A percentile compares a stretch with the other conserved stretches of the same genome.
Evolutionary conservation across 2,797 vertebrate species (phyloP).

Genomic region (Hyperoplus lanceolatus): DNA sequence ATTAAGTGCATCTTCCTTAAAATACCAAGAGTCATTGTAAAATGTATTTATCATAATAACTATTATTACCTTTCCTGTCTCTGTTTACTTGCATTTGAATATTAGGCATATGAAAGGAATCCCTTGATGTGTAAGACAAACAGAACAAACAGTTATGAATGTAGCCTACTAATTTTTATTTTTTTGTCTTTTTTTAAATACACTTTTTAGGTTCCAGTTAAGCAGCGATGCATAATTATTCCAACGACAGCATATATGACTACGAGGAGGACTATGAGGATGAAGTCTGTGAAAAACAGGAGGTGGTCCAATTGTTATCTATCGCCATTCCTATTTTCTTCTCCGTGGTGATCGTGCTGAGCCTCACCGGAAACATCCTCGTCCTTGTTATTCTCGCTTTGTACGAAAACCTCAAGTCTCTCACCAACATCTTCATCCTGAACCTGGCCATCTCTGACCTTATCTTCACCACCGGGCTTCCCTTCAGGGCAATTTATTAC

Average conservation of each 20-base stretch:
- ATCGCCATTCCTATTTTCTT: constrained; percentile 82
- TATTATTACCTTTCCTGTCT: neutral
- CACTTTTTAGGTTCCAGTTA: constrained; percentile 26
- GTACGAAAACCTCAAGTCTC: constrained; percentile 89
- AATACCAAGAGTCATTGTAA: neutral
- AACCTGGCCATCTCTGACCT: constrained; percentile 93
- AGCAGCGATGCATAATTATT: constrained; percentile 37
- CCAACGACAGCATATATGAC: fast-evolving
- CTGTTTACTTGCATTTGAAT: neutral
- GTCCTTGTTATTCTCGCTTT: constrained; percentile 90
- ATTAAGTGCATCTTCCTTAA: neutral
- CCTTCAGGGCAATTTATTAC: constrained; percentile 88
- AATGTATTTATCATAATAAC: neutral
- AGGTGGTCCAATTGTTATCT: constrained; percentile 75
- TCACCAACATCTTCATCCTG: constrained; percentile 93
- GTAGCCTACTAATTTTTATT: neutral
- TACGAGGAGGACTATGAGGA: neutral
- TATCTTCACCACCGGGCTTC: constrained; percentile 89
- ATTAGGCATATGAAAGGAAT: neutral
- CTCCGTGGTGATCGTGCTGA: constrained; percentile 85
- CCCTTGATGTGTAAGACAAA: neutral
- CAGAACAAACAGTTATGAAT: neutral
- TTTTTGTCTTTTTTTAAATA: neutral
- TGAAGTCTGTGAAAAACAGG: constrained; percentile 82
- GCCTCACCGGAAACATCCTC: constrained; percentile 90